These are phyloP conservation scores for Invenusta paracnida DNA, from an alignment of 2,888 invertebrate genomes.

Conservation along the genomic window DNA sequence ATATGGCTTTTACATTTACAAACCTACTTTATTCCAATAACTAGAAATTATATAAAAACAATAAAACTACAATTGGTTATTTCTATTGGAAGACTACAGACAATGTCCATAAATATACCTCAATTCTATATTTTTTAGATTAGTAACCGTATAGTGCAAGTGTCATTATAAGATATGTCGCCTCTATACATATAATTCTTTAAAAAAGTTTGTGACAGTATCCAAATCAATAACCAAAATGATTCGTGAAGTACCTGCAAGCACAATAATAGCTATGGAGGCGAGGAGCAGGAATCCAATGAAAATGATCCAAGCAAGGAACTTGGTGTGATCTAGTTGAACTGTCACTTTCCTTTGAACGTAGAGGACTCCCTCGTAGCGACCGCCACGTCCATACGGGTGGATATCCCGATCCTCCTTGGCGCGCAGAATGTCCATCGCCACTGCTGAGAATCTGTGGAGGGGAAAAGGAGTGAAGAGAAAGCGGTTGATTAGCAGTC, in stretches of 20 bases:
- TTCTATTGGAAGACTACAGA: too few relatives aligned
- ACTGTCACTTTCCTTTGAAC: slow-evolving; percentile 36
- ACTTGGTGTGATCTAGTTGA: slow-evolving; percentile 40
- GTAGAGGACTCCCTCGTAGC: slow-evolving; percentile 43
- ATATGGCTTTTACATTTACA: too few relatives aligned
- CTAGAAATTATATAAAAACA: too few relatives aligned
- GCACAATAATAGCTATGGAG: slow-evolving; percentile 39
- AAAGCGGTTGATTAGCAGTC: too few relatives aligned
- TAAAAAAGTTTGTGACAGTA: too few relatives aligned
- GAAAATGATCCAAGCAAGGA: slow-evolving; percentile 42
- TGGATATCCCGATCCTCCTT: slow-evolving; percentile 41
- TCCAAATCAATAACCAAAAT: neutral
- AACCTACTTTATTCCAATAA: too few relatives aligned
- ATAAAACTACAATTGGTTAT: too few relatives aligned
- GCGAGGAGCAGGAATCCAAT: slow-evolving; percentile 31
- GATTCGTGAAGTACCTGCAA: slow-evolving; percentile 34
- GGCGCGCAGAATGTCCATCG: slow-evolving; percentile 39
- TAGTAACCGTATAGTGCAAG: too few relatives aligned
- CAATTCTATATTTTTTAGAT: too few relatives aligned
- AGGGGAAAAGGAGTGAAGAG: neutral
- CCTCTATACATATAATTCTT: too few relatives aligned
- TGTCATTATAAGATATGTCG: too few relatives aligned
- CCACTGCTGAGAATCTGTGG: slow-evolving; percentile 42
- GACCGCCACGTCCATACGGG: slow-evolving; percentile 42
- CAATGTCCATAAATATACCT: too few relatives aligned